Evolutionary conservation across 1,140 invertebrate genomes (phyloP).

Genomic region (Eubasilissa regina): DNA sequence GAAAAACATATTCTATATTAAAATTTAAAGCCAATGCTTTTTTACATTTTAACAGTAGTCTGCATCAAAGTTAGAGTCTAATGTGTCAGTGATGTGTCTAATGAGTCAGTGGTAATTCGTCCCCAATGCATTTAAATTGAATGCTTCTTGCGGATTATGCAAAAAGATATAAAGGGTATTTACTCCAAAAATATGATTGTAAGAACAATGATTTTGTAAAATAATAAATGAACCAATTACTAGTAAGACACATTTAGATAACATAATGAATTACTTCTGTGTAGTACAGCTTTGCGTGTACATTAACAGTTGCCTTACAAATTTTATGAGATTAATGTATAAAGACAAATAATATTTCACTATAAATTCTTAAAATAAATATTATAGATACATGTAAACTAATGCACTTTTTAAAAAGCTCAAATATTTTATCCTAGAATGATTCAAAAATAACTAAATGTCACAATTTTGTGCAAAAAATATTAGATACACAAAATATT

Average conservation of each 20-base stretch:
- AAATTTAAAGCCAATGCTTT: no score
- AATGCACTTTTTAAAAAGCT: not conserved
- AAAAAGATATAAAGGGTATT: not conserved
- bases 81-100: no score
- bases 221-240: conserved; percentile 31
- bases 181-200: conserved; percentile 6
- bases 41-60: no score
- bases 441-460: not conserved
- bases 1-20: no score
- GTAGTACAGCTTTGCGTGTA: conserved; percentile 12
- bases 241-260: conserved; percentile 12
- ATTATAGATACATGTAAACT: no score
- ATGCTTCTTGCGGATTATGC: not conserved
- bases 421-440: conserved; percentile 5
- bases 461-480: not conserved
- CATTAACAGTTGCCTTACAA: conserved; percentile 13
- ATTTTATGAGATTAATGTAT: not conserved
- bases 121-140: not conserved
- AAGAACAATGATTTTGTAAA: conserved; percentile 9
- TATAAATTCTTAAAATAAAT: not conserved
- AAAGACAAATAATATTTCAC: not conserved
- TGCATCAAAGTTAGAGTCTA: no score
- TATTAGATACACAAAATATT: no score
- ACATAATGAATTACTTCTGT: not conserved
- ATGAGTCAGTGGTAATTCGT: no score